Conservation (phyloP, 2,888 invertebrate genomes). For the Drosophila subquinaria region DNA sequence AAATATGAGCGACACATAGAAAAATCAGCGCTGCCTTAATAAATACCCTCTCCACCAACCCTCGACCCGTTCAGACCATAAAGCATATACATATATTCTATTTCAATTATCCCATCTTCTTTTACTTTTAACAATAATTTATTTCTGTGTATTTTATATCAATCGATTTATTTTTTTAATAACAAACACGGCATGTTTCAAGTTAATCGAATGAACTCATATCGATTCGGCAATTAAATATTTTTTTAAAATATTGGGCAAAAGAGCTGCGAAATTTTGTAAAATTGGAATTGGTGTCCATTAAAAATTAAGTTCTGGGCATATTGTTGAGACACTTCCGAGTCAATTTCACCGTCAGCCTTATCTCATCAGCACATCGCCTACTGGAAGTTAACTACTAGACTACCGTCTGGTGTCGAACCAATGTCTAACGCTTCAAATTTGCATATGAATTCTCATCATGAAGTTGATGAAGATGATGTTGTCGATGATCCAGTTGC, state of each 20-base stretch:
- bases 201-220: slow-evolving; percentile 23
- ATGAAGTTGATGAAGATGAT: slow-evolving; percentile 61
- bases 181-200: slow-evolving; percentile 17
- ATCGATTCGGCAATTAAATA: slow-evolving; percentile 26
- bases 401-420: slow-evolving; percentile 3
- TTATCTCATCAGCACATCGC: slow-evolving; percentile 39
- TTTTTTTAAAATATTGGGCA: slow-evolving; percentile 9
- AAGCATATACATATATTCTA: slow-evolving; percentile 35
- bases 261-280: not conserved
- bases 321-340: slow-evolving; percentile 44
- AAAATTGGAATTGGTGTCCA: not conserved
- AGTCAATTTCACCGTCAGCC: slow-evolving; percentile 36
- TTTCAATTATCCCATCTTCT: slow-evolving; percentile 45
- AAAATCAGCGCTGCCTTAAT: slow-evolving; percentile 55
- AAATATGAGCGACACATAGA: slow-evolving; percentile 44
- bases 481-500: slow-evolving; percentile 14
- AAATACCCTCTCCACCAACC: slow-evolving; percentile 11
- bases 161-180: slow-evolving; percentile 24
- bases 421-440: slow-evolving; percentile 53
- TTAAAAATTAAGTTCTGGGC: slow-evolving; percentile 36
- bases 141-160: slow-evolving; percentile 41
- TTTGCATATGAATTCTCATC: slow-evolving; percentile 73
- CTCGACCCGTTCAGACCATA: not conserved
- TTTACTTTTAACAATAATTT: slow-evolving; percentile 13
- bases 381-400: slow-evolving; percentile 14